Evolutionary conservation across 2,113 vertebrate species (phyloP).

Genomic region (Rhombomys opimus): DNA sequence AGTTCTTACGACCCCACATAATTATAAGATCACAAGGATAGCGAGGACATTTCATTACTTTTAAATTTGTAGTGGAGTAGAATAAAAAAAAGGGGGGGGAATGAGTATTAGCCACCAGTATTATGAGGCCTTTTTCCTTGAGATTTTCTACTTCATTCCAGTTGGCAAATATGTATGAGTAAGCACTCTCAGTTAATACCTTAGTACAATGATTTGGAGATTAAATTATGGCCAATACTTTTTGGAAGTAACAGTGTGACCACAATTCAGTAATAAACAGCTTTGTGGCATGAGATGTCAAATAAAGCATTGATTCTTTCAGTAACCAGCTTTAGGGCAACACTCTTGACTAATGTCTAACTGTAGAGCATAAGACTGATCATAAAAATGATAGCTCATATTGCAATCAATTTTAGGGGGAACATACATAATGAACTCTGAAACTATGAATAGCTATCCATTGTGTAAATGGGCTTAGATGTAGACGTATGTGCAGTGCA

Average conservation of each 20-base stretch:
- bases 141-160: not conserved
- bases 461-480: not conserved
- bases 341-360: conserved; percentile 10
- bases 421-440: not conserved
- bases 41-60: not conserved
- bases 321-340: not conserved
- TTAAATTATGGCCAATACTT: conserved; percentile 6
- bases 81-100: not conserved
- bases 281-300: conserved; percentile 33
- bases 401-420: not conserved
- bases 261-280: conserved; percentile 53
- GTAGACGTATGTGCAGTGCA: not conserved
- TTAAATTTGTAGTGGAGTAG: not conserved
- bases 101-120: not conserved
- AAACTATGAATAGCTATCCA: not conserved
- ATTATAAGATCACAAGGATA: not conserved
- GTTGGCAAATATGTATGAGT: not conserved
- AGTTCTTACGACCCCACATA: not conserved
- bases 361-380: not conserved
- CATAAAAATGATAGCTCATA: not conserved
- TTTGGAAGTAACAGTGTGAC: conserved; percentile 17
- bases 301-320: conserved; percentile 59
- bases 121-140: not conserved
- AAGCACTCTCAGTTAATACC: conserved; percentile 35
- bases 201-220: conserved; percentile 19